Conservation (phyloP, 2,888 invertebrate genomes). For the Macaria notata region DNA sequence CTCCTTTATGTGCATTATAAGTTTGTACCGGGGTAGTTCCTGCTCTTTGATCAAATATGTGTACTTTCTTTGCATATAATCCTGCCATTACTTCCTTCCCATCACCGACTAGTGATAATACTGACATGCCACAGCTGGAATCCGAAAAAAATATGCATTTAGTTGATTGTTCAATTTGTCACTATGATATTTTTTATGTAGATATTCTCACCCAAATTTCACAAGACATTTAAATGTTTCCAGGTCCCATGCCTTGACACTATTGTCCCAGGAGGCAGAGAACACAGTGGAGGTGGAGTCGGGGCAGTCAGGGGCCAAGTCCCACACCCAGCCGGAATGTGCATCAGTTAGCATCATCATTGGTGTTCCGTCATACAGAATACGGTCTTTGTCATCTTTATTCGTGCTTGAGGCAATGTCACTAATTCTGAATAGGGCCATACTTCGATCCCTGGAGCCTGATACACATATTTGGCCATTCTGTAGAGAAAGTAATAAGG, state of each 20-base stretch:
- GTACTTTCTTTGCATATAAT: constrained; percentile 78
- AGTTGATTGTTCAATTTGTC: too few species aligned
- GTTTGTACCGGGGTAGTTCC: constrained; percentile 60
- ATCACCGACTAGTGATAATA: constrained; percentile 75
- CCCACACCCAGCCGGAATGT: constrained; percentile 86
- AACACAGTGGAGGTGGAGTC: constrained; percentile 70
- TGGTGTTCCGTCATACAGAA: constrained; percentile 9
- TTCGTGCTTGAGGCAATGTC: constrained; percentile 37
- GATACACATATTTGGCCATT: constrained; percentile 78
- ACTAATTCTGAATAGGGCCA: constrained; percentile 77
- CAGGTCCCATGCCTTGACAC: constrained; percentile 82
- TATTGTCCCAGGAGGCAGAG: constrained; percentile 84
- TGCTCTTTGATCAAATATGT: constrained; percentile 76
- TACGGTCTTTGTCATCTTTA: neutral
- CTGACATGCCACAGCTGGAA: constrained; percentile 75
- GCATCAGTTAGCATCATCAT: constrained; percentile 59
- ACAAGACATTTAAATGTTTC: constrained; percentile 64
- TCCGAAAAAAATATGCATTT: constrained; percentile 2
- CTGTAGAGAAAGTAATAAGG: constrained; percentile 42
- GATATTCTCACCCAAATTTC: constrained; percentile 66
- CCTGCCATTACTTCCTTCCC: constrained; percentile 77
- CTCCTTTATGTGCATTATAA: constrained; percentile 78
- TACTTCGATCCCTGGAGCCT: constrained; percentile 82
- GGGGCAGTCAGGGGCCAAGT: constrained; percentile 70
- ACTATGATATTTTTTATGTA: too few species aligned